A percentile compares a stretch with the other conserved stretches of the same genome.
Conservation (phyloP, 2,113 vertebrate species). For the Rhagologus leucostigma region DNA sequence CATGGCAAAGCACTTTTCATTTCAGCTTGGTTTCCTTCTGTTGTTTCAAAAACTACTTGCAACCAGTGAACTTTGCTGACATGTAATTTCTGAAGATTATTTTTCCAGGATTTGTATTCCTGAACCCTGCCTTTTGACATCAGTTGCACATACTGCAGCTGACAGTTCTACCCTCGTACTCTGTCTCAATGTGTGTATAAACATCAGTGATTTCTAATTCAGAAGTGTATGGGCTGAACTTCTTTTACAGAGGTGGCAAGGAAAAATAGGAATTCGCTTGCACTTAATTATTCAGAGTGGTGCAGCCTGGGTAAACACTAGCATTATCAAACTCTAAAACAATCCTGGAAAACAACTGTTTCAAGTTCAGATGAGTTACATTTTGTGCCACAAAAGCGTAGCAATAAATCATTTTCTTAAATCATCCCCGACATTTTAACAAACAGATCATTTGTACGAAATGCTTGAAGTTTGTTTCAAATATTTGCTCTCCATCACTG, state of each 20-base stretch:
- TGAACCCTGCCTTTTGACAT: background rate
- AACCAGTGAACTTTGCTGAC: background rate
- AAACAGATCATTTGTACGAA: background rate
- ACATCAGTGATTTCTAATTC: background rate
- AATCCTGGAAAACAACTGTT: background rate
- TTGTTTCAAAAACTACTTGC: background rate
- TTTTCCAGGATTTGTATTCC: constrained; percentile 1
- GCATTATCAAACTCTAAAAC: background rate
- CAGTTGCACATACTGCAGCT: background rate
- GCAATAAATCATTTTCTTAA: background rate
- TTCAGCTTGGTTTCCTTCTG: background rate
- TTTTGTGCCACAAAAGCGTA: background rate
- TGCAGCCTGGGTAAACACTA: background rate
- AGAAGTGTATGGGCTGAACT: background rate
- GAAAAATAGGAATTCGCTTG: background rate
- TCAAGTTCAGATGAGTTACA: background rate
- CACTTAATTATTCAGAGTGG: background rate
- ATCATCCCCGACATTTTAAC: background rate
- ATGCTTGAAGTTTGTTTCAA: background rate
- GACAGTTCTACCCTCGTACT: background rate
- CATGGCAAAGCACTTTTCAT: background rate
- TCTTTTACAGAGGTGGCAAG: background rate
- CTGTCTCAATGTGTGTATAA: background rate
- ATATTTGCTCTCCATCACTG: background rate
- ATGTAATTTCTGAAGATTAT: background rate